A percentile compares a stretch with the other conserved stretches of the same genome.
Conservation (phyloP, 2,888 invertebrate genomes). For the Cryptosula pallasiana region DNA sequence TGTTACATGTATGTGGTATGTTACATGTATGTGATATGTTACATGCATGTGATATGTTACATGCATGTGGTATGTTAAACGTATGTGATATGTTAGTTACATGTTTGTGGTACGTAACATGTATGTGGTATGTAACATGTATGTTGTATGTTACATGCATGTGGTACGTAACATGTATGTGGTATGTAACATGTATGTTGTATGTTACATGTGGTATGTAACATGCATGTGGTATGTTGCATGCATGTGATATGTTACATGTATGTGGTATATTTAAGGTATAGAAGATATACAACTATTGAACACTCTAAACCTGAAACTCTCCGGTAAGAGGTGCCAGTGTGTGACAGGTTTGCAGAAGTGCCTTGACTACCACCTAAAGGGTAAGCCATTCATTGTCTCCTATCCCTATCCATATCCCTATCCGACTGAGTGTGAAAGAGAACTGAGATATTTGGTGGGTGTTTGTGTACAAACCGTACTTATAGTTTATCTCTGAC, state of each 20-base stretch:
- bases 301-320: not conserved
- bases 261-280: not conserved
- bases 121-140: not conserved
- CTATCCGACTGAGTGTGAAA: too few relatives aligned
- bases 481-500: not conserved
- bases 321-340: not conserved
- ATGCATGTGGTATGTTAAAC: not conserved
- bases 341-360: conserved; percentile 10
- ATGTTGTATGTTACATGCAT: not conserved
- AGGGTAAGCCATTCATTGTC: not conserved
- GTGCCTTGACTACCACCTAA: not conserved
- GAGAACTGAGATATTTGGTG: too few relatives aligned
- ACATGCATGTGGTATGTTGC: not conserved
- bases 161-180: not conserved
- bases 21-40: not conserved
- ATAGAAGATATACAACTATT: conserved; percentile 8
- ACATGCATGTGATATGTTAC: not conserved
- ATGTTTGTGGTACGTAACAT: too few relatives aligned
- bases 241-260: not conserved
- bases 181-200: not conserved
- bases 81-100: not conserved
- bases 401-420: not conserved
- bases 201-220: too few relatives aligned
- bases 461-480: not conserved
- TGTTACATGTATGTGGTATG: not conserved